Percentiles rank a stretch among this genome's conserved stretches.
Evolutionary conservation across 2,113 vertebrate species (phyloP).

Genomic region (Glaucomys volans): DNA sequence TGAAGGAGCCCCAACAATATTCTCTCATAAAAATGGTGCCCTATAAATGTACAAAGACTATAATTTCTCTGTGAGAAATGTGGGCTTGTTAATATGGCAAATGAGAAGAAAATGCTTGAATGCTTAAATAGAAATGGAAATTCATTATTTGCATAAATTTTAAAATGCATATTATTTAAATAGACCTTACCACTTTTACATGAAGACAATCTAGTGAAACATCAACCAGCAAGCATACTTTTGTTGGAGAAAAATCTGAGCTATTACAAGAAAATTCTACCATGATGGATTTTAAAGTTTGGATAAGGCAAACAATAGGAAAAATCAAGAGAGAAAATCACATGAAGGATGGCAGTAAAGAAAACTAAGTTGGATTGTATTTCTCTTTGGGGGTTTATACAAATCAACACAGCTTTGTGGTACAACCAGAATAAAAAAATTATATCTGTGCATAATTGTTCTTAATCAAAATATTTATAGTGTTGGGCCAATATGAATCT

Average conservation of each 20-base stretch:
- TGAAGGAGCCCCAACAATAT: background rate
- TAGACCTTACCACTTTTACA: background rate
- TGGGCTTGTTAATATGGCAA: background rate
- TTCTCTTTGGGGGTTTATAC: background rate
- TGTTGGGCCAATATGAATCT: background rate
- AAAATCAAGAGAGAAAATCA: background rate
- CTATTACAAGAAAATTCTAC: background rate
- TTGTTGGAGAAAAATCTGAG: background rate
- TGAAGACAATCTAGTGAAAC: background rate
- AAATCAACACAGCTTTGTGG: background rate
- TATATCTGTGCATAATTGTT: background rate
- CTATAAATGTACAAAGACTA: background rate
- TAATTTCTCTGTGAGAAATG: constrained; percentile 37
- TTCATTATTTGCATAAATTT: constrained; percentile 12
- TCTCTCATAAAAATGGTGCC: background rate
- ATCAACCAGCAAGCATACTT: background rate
- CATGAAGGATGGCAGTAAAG: background rate
- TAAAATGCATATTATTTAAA: constrained; percentile 13
- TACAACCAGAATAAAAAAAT: background rate
- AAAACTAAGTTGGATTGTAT: background rate
- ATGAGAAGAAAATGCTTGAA: constrained; percentile 20
- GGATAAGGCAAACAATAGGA: background rate
- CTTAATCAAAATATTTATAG: background rate
- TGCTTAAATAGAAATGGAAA: constrained; percentile 29
- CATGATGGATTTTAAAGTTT: background rate